Percentiles rank a stretch among this genome's conserved stretches.
These are phyloP conservation scores for Platichthys flesus DNA, from an alignment of 2,113 vertebrate species.

Conservation along the genomic window DNA sequence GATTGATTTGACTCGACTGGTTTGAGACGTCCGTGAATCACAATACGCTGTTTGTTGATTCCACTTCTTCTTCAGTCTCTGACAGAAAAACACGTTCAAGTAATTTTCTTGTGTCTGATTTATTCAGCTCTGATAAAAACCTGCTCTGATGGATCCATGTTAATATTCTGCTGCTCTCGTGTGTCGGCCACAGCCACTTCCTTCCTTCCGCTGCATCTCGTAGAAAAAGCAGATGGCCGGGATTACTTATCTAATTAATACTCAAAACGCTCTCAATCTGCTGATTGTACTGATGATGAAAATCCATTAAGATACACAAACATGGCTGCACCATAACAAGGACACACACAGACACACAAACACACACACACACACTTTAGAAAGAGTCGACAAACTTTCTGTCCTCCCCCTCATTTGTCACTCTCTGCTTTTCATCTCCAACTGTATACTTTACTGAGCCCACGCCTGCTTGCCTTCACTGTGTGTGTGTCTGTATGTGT, in stretches of 20 bases:
- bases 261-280: conserved; percentile 11
- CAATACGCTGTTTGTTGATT: no score
- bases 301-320: background rate
- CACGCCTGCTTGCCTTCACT: conserved; percentile 34
- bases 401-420: background rate
- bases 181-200: conserved; percentile 50
- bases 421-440: conserved; percentile 54
- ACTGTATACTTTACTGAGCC: conserved; percentile 60
- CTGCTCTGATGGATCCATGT: background rate
- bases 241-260: conserved; percentile 54
- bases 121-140: no score
- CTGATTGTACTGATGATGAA: conserved; percentile 6
- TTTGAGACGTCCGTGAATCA: no score
- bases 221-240: conserved; percentile 58
- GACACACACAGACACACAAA: no score
- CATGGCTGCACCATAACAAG: no score
- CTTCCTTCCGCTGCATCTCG: conserved; percentile 35
- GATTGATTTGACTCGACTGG: no score
- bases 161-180: conserved; percentile 6
- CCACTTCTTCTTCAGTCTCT: no score
- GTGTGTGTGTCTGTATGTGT: background rate
- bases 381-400: background rate
- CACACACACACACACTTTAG: conserved; percentile 4
- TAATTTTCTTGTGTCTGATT: no score
- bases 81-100: no score